Evolutionary conservation across 2,113 vertebrate species (phyloP), one percentile per base, ranked within the genome.

Genomic region (Hippocampus comes): DNA sequence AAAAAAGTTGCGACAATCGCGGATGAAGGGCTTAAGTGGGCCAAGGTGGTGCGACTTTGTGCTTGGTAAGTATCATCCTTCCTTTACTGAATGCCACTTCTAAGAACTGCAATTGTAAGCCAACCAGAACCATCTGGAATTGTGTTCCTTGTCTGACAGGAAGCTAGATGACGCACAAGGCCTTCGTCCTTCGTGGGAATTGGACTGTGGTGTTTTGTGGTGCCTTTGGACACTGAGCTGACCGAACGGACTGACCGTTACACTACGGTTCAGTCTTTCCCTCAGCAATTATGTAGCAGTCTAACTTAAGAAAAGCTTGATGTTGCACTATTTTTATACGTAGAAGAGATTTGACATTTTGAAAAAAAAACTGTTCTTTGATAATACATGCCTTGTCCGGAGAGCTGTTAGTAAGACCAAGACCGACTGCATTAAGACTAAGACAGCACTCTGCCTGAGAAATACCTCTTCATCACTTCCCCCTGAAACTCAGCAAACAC

Each of bases 41-140:
- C 93, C 93, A 61, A 93, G 90, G 87, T 96, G 93, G 93, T 90
- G 93, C 82, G 96, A 98, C 92, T 95, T 92, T 89, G 93, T 96
- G 74, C 85, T 97, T 78, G 95, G 96, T 97, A 95, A 97, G 57
- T 87, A 83, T 20, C 25, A 67, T 66, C 9, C 72, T 79, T 70
- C n/a, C 43, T 66, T 27, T 27, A 66, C 63, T 74, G 2, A 71
- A n/a, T 53, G 61, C 65, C 21, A 67, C 27, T 46, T 7, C 70
- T 57, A 9, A 48, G 14, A 61, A 11, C 1, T 48, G 55, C 1
- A 34, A 3, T 78, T 61, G 57, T 1, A 12, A 72, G 8, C 34
- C 1, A 17, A 7, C 4, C 23, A 68, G 64, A 41, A 43, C 73
- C 2, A 71, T 70, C 11, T 9, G 79, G 5, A 72, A 6, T 68